A percentile compares a stretch with the other conserved stretches of the same genome.
phyloP scores from a whole-genome alignment of 1,140 invertebrate species.

The Drosophila prosaltans region DNA sequence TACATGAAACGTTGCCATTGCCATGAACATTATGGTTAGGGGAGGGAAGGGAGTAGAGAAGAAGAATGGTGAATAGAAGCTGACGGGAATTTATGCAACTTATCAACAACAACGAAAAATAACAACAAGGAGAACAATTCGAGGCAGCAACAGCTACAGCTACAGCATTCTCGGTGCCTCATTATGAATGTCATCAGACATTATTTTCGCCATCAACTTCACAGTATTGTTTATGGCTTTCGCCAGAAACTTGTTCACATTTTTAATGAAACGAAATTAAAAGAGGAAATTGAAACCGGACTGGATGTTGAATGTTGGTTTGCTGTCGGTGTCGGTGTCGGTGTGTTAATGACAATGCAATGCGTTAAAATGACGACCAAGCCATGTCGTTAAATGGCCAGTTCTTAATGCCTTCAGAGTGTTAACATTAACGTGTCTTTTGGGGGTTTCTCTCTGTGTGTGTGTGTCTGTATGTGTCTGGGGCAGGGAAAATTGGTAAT shows the following conservation, averaged over 20 bases:
- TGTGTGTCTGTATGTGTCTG: too few species aligned
- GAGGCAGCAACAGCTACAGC: slow-evolving; percentile 16
- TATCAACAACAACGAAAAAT: slow-evolving; percentile 27
- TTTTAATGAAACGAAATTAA: slow-evolving; percentile 13
- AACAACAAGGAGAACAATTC: slow-evolving; percentile 3
- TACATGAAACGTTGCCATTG: slow-evolving; percentile 33
- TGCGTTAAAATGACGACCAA: background rate
- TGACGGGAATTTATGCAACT: slow-evolving; percentile 31
- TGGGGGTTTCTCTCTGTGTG: too few species aligned
- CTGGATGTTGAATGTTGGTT: background rate
- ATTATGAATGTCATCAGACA: slow-evolving; percentile 76
- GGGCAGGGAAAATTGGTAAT: background rate
- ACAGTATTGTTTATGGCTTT: slow-evolving; percentile 68
- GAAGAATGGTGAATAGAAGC: background rate
- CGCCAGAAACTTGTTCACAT: slow-evolving; percentile 16
- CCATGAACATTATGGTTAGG: background rate
- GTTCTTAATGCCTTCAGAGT: background rate
- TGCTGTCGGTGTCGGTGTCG: slow-evolving; percentile 13
- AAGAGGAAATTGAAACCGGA: slow-evolving; percentile 10
- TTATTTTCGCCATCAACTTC: slow-evolving; percentile 73
- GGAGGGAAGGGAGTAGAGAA: background rate
- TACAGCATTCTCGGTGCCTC: slow-evolving; percentile 54
- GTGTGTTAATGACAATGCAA: slow-evolving; percentile 7
- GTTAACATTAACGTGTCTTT: slow-evolving; percentile 6
- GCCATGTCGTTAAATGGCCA: slow-evolving; percentile 7